Evolutionary conservation across 2,888 invertebrate species (phyloP), one percentile per base, ranked within the genome.

Genomic region (Andrena marginata): DNA sequence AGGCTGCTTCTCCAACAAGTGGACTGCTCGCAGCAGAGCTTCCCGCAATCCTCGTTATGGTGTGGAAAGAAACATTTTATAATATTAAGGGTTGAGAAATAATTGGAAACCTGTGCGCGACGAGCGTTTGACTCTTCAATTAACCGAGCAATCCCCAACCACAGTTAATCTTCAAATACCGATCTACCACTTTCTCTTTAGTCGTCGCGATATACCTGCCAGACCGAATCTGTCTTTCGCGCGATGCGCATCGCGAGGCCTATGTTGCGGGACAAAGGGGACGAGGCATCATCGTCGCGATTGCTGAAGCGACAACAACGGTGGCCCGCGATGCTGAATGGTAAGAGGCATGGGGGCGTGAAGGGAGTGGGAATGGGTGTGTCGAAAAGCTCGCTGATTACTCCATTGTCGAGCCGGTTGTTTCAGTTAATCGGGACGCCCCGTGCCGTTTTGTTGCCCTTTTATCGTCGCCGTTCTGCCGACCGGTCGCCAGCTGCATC

Each of bases 331-430:
- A 74, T 76, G 82, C 73, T 84, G 80, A 69, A 85, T 84, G 85
- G 78, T 83, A 87, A 84, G 71, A 80, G 86, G 64, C 79, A 80
- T 29, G 29, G 29, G 42, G 65, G 71, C 65, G 71, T 20, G 62
- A 26, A 59, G 64, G 67, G 75, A 62, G 76, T 72, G 72, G 68
- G 74, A 65, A 75, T 64, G 80, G 72, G 72, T 77, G 85, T 85
- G 85, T 82, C 88, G 90, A 91, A 92, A 92, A 91, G 92, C 92
- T 88, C 89, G 86, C 91, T 92, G 92, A 92, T 92, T 92, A 92
- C 92, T 81, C 91, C 89, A 92, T 92, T 92, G 92, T 92, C 86
- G 84, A 23, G 80, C 84, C 85, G 89, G 90, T 92, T 92, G 92
- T 92, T 92, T 92, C 92, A 90, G 91, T 91, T 92, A 92, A 92